Evolutionary conservation across 2,797 vertebrate genomes (phyloP), one percentile per base, ranked within the genome.

Genomic region (Parauchenoglanis punctatus): DNA sequence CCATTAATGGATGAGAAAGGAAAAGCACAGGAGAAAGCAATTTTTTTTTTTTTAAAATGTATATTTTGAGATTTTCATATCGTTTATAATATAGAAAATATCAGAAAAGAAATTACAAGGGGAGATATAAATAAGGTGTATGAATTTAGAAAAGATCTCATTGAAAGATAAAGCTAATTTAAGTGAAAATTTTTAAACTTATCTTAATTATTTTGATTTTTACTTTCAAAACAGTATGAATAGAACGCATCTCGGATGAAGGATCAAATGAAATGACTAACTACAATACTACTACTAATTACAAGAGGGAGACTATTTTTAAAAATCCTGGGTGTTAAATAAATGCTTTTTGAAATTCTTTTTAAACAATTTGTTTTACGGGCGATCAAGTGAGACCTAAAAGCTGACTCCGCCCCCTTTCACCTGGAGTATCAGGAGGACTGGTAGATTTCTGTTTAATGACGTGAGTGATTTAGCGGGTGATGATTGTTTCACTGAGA

Each of bases 1-100:
- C 88, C 90, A 90, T 89, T 88, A 91, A 75, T 70, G 78, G 84
- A 81, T 81, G 59, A 46, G 63, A 87, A 65, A 25, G 63, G 44
- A 49, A 81, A 83, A 13, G 28, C 59, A 44, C 70, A 82, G 17
- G 63, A 35, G 58, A 90, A 91, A 83, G 87, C 0, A 80, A 40
- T 40, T 40, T 40, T 40, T 40, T 40, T 40, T 40, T 40, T 40
- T 40, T 40, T 28, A 81, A 25, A 20, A 49, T 49, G 49, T 49
- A 49, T 7, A 49, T 49, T 65, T 68, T 7, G 3, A 40, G 40
- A 40, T 4, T 40, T 40, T 40, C 20, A 59, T 80, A 18, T 46
- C 4, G 7, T 46, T 61, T 46, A 81, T 31, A 56, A 78, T 31
- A 28, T 28, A 44, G 15, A 61, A 15, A 15, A 44, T 61, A 65